These are phyloP conservation scores for Dinomys branickii DNA, from an alignment of 2,113 vertebrate species.

Conservation along the genomic window DNA sequence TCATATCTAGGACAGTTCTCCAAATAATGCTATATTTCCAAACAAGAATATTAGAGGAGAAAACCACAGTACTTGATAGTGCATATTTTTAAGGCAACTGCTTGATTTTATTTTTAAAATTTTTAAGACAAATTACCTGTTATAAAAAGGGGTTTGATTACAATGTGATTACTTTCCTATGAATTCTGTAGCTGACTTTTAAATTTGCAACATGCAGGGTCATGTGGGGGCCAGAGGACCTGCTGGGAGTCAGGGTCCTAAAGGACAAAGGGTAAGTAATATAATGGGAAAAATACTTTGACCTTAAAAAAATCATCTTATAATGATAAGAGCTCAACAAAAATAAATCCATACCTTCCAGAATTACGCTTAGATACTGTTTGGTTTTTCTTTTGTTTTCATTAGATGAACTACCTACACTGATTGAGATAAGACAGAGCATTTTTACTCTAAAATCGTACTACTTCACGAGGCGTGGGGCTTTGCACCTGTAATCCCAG, in stretches of 20 bases:
- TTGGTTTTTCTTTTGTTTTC: neutral
- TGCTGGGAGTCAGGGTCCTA: constrained; percentile 90
- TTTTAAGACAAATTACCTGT: neutral
- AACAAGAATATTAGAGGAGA: neutral
- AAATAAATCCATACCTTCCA: neutral
- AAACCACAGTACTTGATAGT: neutral
- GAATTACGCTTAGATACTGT: neutral
- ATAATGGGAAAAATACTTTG: neutral
- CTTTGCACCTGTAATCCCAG: neutral
- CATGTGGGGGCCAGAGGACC: constrained; percentile 89
- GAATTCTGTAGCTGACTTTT: constrained; percentile 43
- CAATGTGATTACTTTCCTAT: neutral
- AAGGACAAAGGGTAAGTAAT: constrained; percentile 94
- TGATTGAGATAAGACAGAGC: constrained; percentile 19
- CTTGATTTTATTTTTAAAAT: constrained; percentile 28
- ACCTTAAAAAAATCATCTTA: neutral
- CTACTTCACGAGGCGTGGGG: neutral
- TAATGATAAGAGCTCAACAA: neutral
- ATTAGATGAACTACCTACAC: neutral
- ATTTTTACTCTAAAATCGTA: neutral
- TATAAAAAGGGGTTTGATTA: neutral
- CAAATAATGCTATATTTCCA: neutral
- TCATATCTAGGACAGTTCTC: neutral
- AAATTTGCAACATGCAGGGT: constrained; percentile 87
- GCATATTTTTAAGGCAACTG: constrained; percentile 12